These are phyloP conservation scores for Eristalis pertinax DNA, from an alignment of 2,888 invertebrate species.

Conservation along the genomic window DNA sequence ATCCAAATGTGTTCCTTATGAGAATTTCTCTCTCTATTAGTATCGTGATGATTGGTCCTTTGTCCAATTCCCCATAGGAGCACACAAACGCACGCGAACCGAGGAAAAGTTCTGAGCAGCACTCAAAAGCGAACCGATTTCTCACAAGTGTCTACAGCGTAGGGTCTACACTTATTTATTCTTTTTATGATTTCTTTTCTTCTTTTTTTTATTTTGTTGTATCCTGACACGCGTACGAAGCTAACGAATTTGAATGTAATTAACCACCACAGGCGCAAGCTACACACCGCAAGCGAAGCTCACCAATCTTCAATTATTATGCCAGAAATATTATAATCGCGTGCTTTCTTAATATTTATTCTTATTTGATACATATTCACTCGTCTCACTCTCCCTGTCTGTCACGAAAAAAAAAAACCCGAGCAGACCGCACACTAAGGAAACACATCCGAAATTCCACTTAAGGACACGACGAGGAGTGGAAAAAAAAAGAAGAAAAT, in stretches of 20 bases:
- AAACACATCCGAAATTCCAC: constrained; percentile 42
- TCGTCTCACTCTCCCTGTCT: not conserved
- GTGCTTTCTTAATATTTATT: constrained; percentile 47
- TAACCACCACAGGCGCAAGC: constrained; percentile 24
- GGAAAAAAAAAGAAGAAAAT: not conserved
- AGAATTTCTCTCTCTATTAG: constrained; percentile 30
- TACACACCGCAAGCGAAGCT: constrained; percentile 23
- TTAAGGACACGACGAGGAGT: not conserved
- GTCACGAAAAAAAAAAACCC: constrained; percentile 27
- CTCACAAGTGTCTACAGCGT: constrained; percentile 29
- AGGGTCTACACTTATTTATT: constrained; percentile 25
- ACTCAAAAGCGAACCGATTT: constrained; percentile 11
- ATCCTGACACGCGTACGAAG: not conserved
- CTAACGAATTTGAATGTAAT: constrained; percentile 35
- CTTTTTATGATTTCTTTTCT: constrained; percentile 28
- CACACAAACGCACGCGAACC: not conserved
- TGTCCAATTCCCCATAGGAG: constrained; percentile 17
- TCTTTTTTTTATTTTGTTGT: not conserved
- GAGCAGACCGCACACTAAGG: constrained; percentile 34
- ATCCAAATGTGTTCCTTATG: constrained; percentile 1
- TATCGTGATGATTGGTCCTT: constrained; percentile 44
- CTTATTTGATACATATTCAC: constrained; percentile 17
- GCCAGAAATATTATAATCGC: constrained; percentile 42
- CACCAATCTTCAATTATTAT: constrained; percentile 40
- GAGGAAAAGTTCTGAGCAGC: not conserved